Base-by-base conservation (phyloP, 2,888 invertebrate genomes). In the Athalia circularis region DNA sequence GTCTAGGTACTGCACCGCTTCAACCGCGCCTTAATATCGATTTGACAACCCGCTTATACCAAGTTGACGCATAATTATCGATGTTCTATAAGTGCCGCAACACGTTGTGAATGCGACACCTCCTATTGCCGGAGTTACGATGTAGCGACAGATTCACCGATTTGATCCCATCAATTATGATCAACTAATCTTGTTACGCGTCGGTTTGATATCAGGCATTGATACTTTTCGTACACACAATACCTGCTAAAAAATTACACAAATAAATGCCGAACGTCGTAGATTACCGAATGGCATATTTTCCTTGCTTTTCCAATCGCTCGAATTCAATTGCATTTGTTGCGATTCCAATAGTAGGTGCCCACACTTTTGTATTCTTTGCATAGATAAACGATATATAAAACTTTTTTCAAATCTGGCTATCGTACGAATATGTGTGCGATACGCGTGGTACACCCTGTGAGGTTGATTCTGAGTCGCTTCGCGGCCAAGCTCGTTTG, bases 11-110 rank as follows among this genome's bases (percentile, higher is more conserved):
- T 45, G 47, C 13, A 50, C n/a, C 47, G 50, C 29, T 52, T 75
- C 47, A 52, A 75, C 75, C 75, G 75, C 75, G 43, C 75, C 75
- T 75, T 29, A 50, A 64, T 75, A 75, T 75, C 75, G 75, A 75
- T 75, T 64, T 5, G 50, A 9, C 59, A 72, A 59, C 59, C 13
- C 9, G 29, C 50, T 59, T 7, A 47, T 29, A 29, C 57, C 47
- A 72, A 45, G 48, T 48, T 75, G 50, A 64, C 64, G 62, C 48
- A 57, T 48, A 75, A 75, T 50, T 8, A 64, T 64, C 43, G 61
- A 64, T 75, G 75, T 52, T 50, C 75, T 48, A 52, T 11, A 50
- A 52, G 64, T 64, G 75, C 64, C 47, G 59, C 29, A n/a, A 29
- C 52, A 6, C 7, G 9, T 1, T 45, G 13, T 57, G 29, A 15